These are phyloP conservation scores for Ammospiza nelsoni DNA, from an alignment of 2,113 vertebrate species.

Conservation along the genomic window DNA sequence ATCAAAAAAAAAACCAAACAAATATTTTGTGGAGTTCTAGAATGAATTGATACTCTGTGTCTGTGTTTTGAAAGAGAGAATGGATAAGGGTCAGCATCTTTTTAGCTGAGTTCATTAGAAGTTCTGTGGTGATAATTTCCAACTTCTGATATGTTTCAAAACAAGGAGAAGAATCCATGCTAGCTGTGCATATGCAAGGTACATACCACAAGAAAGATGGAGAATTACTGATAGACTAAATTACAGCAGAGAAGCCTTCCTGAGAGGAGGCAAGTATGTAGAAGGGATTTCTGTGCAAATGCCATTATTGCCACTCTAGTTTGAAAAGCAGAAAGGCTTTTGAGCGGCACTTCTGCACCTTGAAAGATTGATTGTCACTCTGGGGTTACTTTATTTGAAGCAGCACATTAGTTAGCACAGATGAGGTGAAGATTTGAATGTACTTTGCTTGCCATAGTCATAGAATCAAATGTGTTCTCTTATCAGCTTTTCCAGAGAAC, in stretches of 20 bases:
- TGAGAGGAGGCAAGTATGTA: not conserved
- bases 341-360: not conserved
- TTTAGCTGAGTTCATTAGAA: not conserved
- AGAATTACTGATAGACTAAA: not conserved
- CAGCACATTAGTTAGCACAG: not conserved
- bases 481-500: not conserved
- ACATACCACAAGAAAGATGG: not conserved
- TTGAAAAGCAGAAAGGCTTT: not conserved
- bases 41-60: not conserved
- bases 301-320: not conserved
- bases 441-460: not conserved
- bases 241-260: not conserved
- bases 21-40: not conserved
- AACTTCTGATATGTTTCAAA: not conserved
- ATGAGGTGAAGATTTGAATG: not conserved
- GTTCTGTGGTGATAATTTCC: not conserved
- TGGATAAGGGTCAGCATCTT: not conserved
- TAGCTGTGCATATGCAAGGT: not conserved
- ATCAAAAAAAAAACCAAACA: not conserved
- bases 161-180: not conserved
- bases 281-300: not conserved
- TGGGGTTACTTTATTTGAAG: not conserved
- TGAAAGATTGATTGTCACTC: not conserved
- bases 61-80: not conserved
- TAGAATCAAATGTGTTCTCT: not conserved